Percentiles rank a stretch among this genome's conserved stretches.
Evolutionary conservation across 2,888 invertebrate species (phyloP).

Genomic region (Rhamphomyia laevipes): DNA sequence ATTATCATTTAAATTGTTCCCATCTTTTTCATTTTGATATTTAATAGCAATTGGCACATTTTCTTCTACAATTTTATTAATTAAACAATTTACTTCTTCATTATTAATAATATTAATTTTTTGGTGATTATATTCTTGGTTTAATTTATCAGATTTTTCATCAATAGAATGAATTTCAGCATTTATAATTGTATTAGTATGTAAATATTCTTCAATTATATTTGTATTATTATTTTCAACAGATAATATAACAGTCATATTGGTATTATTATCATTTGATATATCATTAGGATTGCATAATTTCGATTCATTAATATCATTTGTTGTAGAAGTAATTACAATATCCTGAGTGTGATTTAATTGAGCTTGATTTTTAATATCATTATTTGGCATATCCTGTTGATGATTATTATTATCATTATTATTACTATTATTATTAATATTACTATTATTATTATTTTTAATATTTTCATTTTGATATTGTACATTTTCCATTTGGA

Average conservation of each 20-base stretch:
- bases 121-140: no score
- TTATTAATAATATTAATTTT: no score
- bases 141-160: no score
- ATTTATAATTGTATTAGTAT: no score
- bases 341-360: not conserved
- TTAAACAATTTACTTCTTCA: no score
- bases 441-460: not conserved
- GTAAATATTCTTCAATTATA: no score
- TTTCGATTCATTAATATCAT: not conserved
- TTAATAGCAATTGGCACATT: slow-evolving; percentile 4
- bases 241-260: no score
- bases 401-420: not conserved
- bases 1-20: slow-evolving; percentile 1
- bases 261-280: no score
- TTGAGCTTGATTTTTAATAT: not conserved
- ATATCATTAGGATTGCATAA: no score
- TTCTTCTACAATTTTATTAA: slow-evolving; percentile 2
- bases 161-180: no score
- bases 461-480: not conserved
- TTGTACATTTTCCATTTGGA: not conserved
- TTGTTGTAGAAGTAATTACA: not conserved
- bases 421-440: not conserved
- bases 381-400: not conserved
- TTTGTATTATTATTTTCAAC: no score
- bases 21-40: not conserved